phyloP scores from a whole-genome alignment of 2,113 vertebrate species.

The Pluvialis apricaria region DNA sequence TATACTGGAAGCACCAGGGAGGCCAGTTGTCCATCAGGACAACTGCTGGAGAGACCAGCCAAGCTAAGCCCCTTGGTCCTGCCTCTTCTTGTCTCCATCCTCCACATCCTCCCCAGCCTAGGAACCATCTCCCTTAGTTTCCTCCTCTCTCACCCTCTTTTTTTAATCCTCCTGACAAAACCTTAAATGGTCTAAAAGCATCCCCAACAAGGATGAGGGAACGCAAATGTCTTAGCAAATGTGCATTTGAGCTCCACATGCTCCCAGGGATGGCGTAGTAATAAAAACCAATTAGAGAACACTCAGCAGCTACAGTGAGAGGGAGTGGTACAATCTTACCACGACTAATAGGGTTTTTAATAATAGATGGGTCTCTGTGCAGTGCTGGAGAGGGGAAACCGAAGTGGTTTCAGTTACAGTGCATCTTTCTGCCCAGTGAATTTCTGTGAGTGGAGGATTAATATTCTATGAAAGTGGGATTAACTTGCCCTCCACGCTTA shows the following conservation, averaged over 20 bases:
- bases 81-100: neutral
- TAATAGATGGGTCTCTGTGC: conserved; percentile 71
- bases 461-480: conserved; percentile 30
- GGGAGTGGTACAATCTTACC: conserved; percentile 59
- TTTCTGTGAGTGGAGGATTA: conserved; percentile 42
- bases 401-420: conserved; percentile 59
- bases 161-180: conserved; percentile 56
- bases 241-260: conserved; percentile 53
- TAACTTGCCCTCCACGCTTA: neutral
- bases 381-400: conserved; percentile 13
- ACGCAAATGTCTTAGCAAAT: conserved; percentile 61
- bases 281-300: conserved; percentile 76
- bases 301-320: conserved; percentile 54
- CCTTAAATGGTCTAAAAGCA: conserved; percentile 60
- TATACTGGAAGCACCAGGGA: neutral
- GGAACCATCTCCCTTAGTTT: neutral
- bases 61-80: neutral
- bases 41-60: neutral
- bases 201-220: conserved; percentile 40
- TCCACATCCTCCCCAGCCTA: neutral
- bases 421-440: conserved; percentile 51
- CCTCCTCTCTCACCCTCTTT: neutral
- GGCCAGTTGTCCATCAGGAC: neutral
- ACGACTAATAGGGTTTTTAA: conserved; percentile 74
- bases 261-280: conserved; percentile 64